A percentile compares a stretch with the other conserved stretches of the same genome.
Conservation (phyloP, 2,797 vertebrate genomes). For the Meda fulgida region DNA sequence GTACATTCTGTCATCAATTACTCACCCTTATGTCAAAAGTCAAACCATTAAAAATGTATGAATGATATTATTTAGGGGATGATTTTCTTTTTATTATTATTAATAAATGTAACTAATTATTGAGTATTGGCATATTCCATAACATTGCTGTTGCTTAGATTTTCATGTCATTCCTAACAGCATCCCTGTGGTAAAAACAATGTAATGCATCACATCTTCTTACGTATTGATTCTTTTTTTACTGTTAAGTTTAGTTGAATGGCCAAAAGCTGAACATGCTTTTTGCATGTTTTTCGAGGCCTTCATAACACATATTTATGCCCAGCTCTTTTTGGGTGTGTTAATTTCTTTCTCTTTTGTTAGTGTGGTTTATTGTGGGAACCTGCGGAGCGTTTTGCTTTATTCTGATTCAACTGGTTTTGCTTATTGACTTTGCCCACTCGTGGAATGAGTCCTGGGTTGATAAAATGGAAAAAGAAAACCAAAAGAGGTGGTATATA, state of each 20-base stretch:
- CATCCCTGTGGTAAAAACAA: background rate
- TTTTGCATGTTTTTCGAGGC: background rate
- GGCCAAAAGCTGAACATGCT: background rate
- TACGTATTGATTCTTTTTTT: background rate
- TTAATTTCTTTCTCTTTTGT: constrained; percentile 3
- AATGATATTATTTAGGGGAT: background rate
- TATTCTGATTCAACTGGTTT: constrained; percentile 91
- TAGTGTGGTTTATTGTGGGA: constrained; percentile 87
- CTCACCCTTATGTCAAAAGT: background rate
- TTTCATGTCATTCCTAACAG: background rate
- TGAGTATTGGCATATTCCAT: background rate
- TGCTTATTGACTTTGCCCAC: constrained; percentile 90
- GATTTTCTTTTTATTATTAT: background rate
- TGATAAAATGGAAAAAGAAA: constrained; percentile 85
- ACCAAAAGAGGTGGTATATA: constrained; percentile 85
- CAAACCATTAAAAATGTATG: background rate
- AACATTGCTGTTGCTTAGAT: background rate
- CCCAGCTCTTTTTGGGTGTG: background rate
- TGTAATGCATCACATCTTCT: background rate
- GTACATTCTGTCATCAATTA: background rate
- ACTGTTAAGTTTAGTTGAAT: background rate
- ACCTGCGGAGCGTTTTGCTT: constrained; percentile 81
- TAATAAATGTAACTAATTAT: too few relatives aligned
- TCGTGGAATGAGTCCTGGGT: constrained; percentile 90
- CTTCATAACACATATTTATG: constrained; percentile 9